Percentiles rank a stretch among this genome's conserved stretches.
Evolutionary conservation across 1,140 invertebrate species (phyloP).

Genomic region (Macrobrachium rosenbergii): DNA sequence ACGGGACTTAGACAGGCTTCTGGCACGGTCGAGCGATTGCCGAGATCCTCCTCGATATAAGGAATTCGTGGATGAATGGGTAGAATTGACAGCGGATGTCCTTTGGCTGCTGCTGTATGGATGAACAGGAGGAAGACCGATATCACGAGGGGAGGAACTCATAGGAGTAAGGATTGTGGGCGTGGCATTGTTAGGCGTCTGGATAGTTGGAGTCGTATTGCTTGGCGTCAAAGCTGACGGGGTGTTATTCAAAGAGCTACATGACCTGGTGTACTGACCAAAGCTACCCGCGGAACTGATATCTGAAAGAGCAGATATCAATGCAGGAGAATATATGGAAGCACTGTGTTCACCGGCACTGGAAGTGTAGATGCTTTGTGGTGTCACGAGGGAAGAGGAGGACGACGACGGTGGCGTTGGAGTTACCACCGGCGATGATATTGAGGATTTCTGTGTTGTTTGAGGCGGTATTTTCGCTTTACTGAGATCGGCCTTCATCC

Average conservation of each 20-base stretch:
- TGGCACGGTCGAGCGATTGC: slow-evolving; percentile 56
- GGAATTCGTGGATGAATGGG: slow-evolving; percentile 51
- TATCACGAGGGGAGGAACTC: slow-evolving; percentile 57
- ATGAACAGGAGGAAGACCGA: slow-evolving; percentile 50
- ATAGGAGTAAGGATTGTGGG: slow-evolving; percentile 55
- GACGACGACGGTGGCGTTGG: slow-evolving; percentile 17
- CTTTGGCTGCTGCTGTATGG: slow-evolving; percentile 28
- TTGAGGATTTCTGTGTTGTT: slow-evolving; percentile 13
- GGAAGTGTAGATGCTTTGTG: background rate
- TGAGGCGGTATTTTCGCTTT: slow-evolving; percentile 52
- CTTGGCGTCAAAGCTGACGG: slow-evolving; percentile 43
- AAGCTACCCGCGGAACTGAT: slow-evolving; percentile 10
- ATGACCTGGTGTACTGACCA: slow-evolving; percentile 31
- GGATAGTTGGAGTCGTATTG: slow-evolving; percentile 33
- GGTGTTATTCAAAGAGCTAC: slow-evolving; percentile 38
- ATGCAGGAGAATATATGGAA: slow-evolving; percentile 10
- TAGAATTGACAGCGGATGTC: slow-evolving; percentile 48
- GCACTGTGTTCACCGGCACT: background rate
- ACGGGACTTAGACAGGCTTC: slow-evolving; percentile 74
- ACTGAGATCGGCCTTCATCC: slow-evolving; percentile 71
- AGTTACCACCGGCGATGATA: background rate
- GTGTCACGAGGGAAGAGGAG: background rate
- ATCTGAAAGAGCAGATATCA: slow-evolving; percentile 50
- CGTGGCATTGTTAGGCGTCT: slow-evolving; percentile 44
- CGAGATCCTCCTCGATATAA: slow-evolving; percentile 60